Percentiles rank a stretch among this genome's conserved stretches.
phyloP scores from a whole-genome alignment of 2,113 vertebrate genomes.

The Oxyruncus cristatus region DNA sequence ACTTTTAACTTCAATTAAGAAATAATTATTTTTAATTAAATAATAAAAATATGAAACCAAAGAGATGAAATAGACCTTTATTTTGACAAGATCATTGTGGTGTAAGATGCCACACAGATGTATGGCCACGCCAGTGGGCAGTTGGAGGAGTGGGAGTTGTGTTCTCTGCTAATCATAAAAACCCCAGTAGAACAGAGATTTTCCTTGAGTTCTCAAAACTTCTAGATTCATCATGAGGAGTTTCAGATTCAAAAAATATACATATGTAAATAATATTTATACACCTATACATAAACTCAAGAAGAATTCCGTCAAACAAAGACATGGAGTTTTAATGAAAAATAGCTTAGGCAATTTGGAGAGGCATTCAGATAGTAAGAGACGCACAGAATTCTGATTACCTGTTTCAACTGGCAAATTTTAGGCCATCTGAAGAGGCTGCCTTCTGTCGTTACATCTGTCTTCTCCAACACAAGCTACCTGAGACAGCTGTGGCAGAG shows the following conservation, averaged over 20 bases:
- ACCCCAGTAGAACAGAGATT: neutral
- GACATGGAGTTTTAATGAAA: neutral
- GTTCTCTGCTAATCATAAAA: neutral
- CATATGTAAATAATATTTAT: neutral
- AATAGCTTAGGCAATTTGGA: neutral
- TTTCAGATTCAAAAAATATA: neutral
- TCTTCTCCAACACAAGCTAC: neutral
- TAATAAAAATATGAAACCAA: neutral
- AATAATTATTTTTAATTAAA: neutral
- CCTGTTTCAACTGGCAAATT: neutral
- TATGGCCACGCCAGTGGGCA: neutral
- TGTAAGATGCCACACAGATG: neutral
- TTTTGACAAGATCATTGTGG: neutral
- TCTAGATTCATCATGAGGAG: neutral
- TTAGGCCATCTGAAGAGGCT: neutral
- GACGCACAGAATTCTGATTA: neutral
- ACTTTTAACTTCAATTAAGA: neutral
- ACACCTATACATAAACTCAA: neutral
- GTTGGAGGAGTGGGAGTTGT: neutral
- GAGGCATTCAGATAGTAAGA: neutral
- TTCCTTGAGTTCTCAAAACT: neutral
- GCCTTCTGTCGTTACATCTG: neutral
- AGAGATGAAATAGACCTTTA: neutral
- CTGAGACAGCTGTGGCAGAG: neutral
- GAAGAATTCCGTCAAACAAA: neutral